These are phyloP conservation scores for Anser cygnoides DNA, from an alignment of 2,113 vertebrate genomes.

Conservation along the genomic window DNA sequence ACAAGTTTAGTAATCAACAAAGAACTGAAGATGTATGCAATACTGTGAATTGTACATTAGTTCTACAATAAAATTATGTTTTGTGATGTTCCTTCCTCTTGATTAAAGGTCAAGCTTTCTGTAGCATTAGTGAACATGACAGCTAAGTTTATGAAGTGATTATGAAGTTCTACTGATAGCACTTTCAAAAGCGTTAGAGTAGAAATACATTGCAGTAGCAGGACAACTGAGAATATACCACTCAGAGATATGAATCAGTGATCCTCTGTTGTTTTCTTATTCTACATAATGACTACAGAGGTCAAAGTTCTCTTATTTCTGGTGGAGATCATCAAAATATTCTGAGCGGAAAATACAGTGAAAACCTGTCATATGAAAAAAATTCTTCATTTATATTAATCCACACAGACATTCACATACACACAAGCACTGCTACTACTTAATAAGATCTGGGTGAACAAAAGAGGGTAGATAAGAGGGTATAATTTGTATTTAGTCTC, in stretches of 20 bases:
- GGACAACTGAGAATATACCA: neutral
- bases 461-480: neutral
- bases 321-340: neutral
- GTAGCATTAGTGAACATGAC: neutral
- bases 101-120: slow-evolving; percentile 50
- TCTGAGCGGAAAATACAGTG: neutral
- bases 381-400: neutral
- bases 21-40: neutral
- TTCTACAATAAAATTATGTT: neutral
- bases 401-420: neutral
- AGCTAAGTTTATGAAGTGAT: neutral
- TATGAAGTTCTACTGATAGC: neutral
- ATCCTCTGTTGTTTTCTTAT: slow-evolving; percentile 21
- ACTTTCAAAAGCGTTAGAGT: neutral
- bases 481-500: neutral
- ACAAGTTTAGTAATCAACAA: neutral
- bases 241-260: neutral
- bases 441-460: neutral
- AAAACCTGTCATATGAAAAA: neutral
- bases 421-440: neutral
- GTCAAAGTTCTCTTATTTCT: neutral
- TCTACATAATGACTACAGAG: neutral
- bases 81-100: neutral
- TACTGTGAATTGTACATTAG: neutral
- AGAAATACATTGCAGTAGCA: neutral